These are phyloP conservation scores for Actinopyga echinites DNA, from an alignment of 53 echinoderm and acorn worm species.

Conservation along the genomic window DNA sequence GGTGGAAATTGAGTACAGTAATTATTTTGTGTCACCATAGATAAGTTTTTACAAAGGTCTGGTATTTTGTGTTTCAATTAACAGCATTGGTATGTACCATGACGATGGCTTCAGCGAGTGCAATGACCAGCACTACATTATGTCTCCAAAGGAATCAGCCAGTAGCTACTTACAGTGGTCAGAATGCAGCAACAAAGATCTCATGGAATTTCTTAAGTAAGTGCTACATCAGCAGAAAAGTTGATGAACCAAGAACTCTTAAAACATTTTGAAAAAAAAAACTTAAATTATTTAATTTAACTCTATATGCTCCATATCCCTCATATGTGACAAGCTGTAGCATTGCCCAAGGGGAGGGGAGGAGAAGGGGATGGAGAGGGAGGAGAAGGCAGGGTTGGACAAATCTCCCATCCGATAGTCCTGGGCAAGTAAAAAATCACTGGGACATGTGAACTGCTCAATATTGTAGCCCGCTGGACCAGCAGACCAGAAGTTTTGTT, in stretches of 20 bases:
- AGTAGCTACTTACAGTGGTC: constrained; percentile 76
- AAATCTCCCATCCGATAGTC: no score
- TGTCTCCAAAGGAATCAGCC: constrained; percentile 70
- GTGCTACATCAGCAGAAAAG: neutral
- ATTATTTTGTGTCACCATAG: no score
- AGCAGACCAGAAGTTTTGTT: no score
- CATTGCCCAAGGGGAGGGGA: no score
- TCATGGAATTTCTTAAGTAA: constrained; percentile 71
- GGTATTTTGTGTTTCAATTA: neutral
- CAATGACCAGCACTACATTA: constrained; percentile 64
- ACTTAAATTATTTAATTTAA: neutral
- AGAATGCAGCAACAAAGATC: constrained; percentile 73
- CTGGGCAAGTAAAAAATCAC: no score
- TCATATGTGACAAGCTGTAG: no score
- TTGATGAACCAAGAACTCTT: neutral
- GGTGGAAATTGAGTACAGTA: no score
- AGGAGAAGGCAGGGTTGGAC: no score
- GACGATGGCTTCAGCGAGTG: constrained; percentile 82
- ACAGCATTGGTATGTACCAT: constrained; percentile 88
- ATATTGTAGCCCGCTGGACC: no score
- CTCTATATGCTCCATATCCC: no score
- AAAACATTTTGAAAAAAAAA: neutral
- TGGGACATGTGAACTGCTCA: no score
- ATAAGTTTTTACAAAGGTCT: neutral
- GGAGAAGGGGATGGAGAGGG: no score